Conservation (phyloP, 2,113 vertebrate genomes). For the Poeciliopsis turrubarensis region DNA sequence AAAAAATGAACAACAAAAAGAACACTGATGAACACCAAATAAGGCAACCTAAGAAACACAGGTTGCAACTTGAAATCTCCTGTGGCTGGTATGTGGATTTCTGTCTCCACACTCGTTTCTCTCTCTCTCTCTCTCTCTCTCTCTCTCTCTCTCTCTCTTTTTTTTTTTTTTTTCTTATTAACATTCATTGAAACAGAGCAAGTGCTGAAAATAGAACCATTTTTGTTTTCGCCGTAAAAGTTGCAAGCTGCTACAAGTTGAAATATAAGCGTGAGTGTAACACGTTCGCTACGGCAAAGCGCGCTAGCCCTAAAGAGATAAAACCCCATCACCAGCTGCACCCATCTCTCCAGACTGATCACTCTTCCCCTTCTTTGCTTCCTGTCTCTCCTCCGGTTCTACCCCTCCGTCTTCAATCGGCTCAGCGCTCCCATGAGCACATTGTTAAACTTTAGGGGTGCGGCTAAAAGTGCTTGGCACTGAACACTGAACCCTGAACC, state of each 20-base stretch:
- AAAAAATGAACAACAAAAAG: constrained; percentile 34
- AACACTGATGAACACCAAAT: constrained; percentile 22
- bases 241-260: constrained; percentile 17
- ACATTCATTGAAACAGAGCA: constrained; percentile 31
- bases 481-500: constrained; percentile 17
- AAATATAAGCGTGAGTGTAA: constrained; percentile 32
- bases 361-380: constrained; percentile 49
- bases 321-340: constrained; percentile 88
- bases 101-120: constrained; percentile 8
- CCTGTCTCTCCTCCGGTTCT: constrained; percentile 14
- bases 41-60: constrained; percentile 31
- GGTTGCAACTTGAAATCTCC: constrained; percentile 28
- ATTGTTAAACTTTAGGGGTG: constrained; percentile 31
- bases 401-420: constrained; percentile 37
- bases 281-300: constrained; percentile 68
- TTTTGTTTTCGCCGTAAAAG: constrained; percentile 18
- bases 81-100: constrained; percentile 22
- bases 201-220: constrained; percentile 20
- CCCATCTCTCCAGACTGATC: constrained; percentile 82
- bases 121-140: not conserved
- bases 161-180: not conserved
- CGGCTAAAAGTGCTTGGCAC: constrained; percentile 48
- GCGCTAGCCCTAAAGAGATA: constrained; percentile 76
- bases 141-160: too few species aligned
- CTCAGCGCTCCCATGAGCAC: constrained; percentile 35